phyloP scores from a whole-genome alignment of 1,140 invertebrate genomes.

The Euura lappo region DNA sequence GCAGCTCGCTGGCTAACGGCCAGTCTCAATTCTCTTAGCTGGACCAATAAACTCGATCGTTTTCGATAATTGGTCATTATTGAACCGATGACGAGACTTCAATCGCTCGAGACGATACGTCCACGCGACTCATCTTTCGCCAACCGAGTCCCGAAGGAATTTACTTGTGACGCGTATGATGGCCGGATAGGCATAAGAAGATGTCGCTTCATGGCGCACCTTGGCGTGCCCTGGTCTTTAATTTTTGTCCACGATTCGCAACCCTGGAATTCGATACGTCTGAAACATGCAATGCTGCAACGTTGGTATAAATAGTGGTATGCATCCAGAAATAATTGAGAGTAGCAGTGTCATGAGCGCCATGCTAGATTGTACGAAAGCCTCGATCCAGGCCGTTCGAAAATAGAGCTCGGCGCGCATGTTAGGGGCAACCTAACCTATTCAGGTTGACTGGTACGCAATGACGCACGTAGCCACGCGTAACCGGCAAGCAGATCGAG shows the following conservation, averaged over 20 bases:
- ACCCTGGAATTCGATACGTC: too few species aligned
- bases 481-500: background rate
- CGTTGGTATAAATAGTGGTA: background rate
- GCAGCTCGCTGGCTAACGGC: background rate
- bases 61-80: slow-evolving; percentile 13
- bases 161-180: too few species aligned
- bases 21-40: background rate
- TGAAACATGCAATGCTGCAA: background rate
- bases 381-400: slow-evolving; percentile 38
- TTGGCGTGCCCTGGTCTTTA: too few species aligned
- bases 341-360: background rate
- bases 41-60: slow-evolving; percentile 9
- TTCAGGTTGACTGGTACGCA: slow-evolving; percentile 17
- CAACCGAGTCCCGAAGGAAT: too few species aligned
- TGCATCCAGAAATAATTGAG: slow-evolving; percentile 11
- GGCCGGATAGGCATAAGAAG: too few species aligned
- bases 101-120: background rate
- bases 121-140: too few species aligned
- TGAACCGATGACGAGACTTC: background rate
- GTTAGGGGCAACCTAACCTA: slow-evolving; percentile 31
- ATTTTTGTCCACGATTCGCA: too few species aligned
- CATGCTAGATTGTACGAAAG: slow-evolving; percentile 13
- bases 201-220: too few species aligned
- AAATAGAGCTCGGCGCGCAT: slow-evolving; percentile 35
- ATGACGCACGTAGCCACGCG: slow-evolving; percentile 21